Evolutionary conservation across 1,140 invertebrate species (phyloP), one percentile per base, ranked within the genome.

Genomic region (Diachasma alloeum): DNA sequence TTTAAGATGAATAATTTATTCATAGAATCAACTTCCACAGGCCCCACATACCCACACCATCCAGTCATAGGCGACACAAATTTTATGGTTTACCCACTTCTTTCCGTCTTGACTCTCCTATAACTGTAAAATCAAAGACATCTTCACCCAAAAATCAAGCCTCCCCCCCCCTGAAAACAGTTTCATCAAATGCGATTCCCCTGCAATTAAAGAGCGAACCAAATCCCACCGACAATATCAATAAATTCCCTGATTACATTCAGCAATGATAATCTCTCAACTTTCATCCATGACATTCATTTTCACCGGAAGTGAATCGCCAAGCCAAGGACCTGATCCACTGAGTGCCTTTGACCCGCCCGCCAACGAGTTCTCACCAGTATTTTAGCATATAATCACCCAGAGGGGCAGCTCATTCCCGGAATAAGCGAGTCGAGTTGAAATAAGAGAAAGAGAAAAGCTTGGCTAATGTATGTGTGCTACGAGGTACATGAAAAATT

Each of bases 41-140:
- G 66, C 63, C 75, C 67, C 72, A 70, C 63, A 77, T 63, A 74
- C 73, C 56, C 22, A 37, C 36, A 71, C 59, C 36, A 48, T 63
- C 26, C 66, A 68, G 19, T 42, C 56, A 76, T 67, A 68, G 75
- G 44, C 56, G 72, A 59, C 72, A 77, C 68, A 79, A 69, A 46
- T 72, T 56, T 79, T 75, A 74, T 71, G 66, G 44, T 69, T 53
- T 31, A 37, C 44, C 75, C 37, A 69, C 37, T 63, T 68, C 44
- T 31, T 19, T 48, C 4, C n/a, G 36, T 15, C 68, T 26, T 59
- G n/a, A 53, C 46, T 74, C 44, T 69, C 37, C 74, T 79, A 69
- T 79, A 77, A 79, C 78, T 79, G 76, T 79, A 77, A 79, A 77
- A 73, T 79, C 63, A 81, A 77, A 78, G 77, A 53, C 75, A 76